phyloP scores from a whole-genome alignment of 1,140 invertebrate species.

The Sycobia sp. region DNA sequence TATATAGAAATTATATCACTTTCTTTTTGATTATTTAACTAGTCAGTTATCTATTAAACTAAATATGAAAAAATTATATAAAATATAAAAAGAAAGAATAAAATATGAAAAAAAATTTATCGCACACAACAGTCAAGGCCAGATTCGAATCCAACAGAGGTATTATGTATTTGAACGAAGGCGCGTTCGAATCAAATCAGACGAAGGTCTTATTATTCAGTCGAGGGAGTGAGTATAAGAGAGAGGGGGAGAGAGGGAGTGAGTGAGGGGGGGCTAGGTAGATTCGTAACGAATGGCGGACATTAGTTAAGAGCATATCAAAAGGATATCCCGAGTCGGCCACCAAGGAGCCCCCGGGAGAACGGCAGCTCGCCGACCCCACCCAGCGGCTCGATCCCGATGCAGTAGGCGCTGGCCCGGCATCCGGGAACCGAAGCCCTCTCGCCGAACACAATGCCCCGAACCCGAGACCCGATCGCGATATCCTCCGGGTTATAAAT shows the following conservation, averaged over 20 bases:
- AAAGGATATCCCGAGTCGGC: conserved; percentile 59
- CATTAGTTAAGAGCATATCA: conserved; percentile 65
- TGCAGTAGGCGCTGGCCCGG: conserved; percentile 41
- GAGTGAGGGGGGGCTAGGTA: neutral
- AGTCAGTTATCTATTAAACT: no score
- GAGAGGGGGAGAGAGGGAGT: neutral
- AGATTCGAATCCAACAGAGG: no score
- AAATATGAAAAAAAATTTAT: no score
- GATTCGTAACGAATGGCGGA: conserved; percentile 59
- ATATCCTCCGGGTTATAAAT: conserved; percentile 63
- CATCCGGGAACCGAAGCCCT: conserved; percentile 51
- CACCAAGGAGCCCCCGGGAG: conserved; percentile 49
- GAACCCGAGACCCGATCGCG: conserved; percentile 61
- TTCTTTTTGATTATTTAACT: no score
- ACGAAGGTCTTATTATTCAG: no score
- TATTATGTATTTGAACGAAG: no score
- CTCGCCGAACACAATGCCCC: conserved; percentile 56
- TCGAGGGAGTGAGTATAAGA: neutral
- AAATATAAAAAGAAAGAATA: no score
- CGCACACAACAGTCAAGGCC: no score
- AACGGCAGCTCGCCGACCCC: conserved; percentile 45
- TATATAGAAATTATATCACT: no score
- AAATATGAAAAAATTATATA: no score
- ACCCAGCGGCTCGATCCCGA: conserved; percentile 52
- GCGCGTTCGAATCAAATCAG: no score